phyloP scores from a whole-genome alignment of 2,888 invertebrate species.

The Litoditis marina region DNA sequence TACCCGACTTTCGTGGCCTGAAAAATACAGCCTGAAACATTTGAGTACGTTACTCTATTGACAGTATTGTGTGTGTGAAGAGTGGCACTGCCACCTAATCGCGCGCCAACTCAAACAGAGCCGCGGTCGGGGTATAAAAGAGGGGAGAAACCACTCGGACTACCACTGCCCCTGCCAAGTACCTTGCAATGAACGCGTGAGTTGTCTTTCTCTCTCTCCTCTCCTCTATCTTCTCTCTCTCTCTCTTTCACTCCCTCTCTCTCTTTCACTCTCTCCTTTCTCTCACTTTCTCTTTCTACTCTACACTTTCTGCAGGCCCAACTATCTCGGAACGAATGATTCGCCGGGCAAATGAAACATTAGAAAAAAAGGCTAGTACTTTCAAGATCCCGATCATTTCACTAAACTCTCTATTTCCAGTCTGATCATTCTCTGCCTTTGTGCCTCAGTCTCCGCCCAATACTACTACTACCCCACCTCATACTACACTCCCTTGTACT shows the following conservation, averaged over 20 bases:
- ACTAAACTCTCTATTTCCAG: constrained; percentile 29
- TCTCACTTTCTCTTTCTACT: constrained; percentile 7
- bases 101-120: constrained; percentile 15
- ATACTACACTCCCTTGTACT: constrained; percentile 37
- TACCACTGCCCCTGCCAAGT: constrained; percentile 8
- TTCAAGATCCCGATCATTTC: not conserved
- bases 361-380: not conserved
- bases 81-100: constrained; percentile 13
- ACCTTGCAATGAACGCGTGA: constrained; percentile 13
- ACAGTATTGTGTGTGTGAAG: too few species aligned
- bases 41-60: not conserved
- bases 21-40: too few species aligned
- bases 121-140: constrained; percentile 11
- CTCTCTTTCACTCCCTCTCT: constrained; percentile 2
- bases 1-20: too few species aligned
- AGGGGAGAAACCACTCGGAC: not conserved
- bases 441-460: constrained; percentile 21
- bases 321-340: too few species aligned
- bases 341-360: too few species aligned
- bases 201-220: not conserved
- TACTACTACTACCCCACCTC: constrained; percentile 36
- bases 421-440: constrained; percentile 22
- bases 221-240: not conserved
- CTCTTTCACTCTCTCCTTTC: constrained; percentile 5
- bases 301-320: not conserved